Evolutionary conservation across 2,113 vertebrate species (phyloP), one percentile per base, ranked within the genome.

Genomic region (Heterocephalus glaber): DNA sequence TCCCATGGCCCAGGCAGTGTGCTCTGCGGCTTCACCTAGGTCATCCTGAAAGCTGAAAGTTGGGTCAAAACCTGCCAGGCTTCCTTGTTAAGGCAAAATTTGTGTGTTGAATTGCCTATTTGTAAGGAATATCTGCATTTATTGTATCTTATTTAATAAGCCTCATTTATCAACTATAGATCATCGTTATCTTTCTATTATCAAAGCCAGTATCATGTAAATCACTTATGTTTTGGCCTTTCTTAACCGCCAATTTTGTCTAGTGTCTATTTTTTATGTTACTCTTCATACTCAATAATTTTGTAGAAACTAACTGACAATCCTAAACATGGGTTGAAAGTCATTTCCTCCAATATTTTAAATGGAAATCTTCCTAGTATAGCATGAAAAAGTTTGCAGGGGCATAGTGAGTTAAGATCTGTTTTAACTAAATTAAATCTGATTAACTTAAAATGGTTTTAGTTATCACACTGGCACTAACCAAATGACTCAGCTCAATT

Each of bases 161-260:
- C 84, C 90, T 95, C 93, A 98, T 96, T 95, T 90, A 97, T 95
- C 97, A 98, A 87, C 84, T 85, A 72, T 3, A 92, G 97, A 87
- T 89, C 96, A 94, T 79, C 92, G 83, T 94, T 97, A 94, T 96
- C 95, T 92, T 98, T 95, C 89, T 89, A 97, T 81, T 97, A 97
- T 90, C 89, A 96, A 97, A 84, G 96, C 95, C 96, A 93, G 83
- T 92, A 95, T 96, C 97, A 52, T 97, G 96, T 70, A 97, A 96
- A 97, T 95, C 92, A 96, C 86, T 96, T 90, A 93, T 65, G 95
- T 81, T 94, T 74, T 89, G 20, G 56, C 65, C 89, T 97, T 96
- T 95, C 54, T 89, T 96, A 96, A 66, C 4, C 33, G 96, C 81
- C 38, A 82, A 77, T 97, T 97, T 93, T 88, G 74, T 94, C 84